Evolutionary conservation across 2,797 vertebrate species (phyloP).

Genomic region (Danio albolineatus): DNA sequence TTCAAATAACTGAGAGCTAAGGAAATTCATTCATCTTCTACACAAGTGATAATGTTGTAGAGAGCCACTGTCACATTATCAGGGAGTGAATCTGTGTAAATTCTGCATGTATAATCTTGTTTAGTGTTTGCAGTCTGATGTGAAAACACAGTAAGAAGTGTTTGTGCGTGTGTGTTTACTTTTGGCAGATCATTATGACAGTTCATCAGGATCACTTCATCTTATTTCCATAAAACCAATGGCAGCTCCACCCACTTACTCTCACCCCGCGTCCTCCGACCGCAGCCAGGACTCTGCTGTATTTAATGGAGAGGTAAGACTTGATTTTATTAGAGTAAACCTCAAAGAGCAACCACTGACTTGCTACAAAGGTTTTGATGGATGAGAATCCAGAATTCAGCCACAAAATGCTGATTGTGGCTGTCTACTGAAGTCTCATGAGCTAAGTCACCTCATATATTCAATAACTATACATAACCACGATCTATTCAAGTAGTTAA

Average conservation of each 20-base stretch:
- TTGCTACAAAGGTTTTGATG: not conserved
- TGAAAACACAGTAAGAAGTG: not conserved
- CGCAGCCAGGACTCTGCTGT: constrained; percentile 88
- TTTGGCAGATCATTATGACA: constrained; percentile 88
- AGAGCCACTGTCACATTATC: not conserved
- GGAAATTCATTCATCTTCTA: constrained; percentile 64
- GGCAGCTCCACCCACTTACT: constrained; percentile 80
- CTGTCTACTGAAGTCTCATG: no score
- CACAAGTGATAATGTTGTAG: constrained; percentile 43
- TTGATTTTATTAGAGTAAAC: not conserved
- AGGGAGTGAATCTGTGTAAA: not conserved
- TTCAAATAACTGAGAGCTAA: constrained; percentile 62
- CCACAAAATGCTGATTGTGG: not conserved
- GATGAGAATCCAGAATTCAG: not conserved
- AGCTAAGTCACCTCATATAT: no score
- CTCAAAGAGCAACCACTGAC: constrained; percentile 42
- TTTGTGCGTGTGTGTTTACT: constrained; percentile 25
- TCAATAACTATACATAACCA: no score
- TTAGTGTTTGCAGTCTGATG: not conserved
- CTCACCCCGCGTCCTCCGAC: constrained; percentile 82
- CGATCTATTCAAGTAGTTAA: no score
- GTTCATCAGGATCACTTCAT: constrained; percentile 94
- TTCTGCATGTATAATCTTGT: not conserved
- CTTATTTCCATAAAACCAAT: constrained; percentile 93
- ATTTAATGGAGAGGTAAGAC: constrained; percentile 93